These are phyloP conservation scores for Sogatella furcifera DNA, from an alignment of 1,140 invertebrate genomes.

Conservation along the genomic window DNA sequence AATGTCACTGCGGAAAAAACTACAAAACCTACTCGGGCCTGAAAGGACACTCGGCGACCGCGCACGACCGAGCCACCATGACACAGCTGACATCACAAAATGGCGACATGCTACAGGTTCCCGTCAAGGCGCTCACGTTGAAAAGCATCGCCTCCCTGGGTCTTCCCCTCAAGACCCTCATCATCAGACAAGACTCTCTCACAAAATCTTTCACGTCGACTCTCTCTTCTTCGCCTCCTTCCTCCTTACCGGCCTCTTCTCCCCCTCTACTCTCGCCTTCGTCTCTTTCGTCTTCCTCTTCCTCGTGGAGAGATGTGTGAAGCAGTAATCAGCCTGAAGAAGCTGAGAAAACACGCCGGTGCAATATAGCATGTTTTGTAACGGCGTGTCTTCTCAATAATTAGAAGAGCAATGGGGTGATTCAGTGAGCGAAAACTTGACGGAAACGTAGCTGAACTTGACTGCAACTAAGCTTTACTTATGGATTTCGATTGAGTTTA, in stretches of 20 bases:
- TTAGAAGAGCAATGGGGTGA: too few relatives aligned
- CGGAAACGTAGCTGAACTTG: too few relatives aligned
- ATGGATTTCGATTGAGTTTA: too few relatives aligned
- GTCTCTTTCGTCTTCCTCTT: conserved; percentile 1
- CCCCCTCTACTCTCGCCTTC: conserved; percentile 37
- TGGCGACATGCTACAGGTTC: conserved; percentile 23
- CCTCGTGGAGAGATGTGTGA: background rate
- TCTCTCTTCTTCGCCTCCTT: conserved; percentile 28
- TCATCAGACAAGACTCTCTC: conserved; percentile 19
- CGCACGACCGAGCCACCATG: conserved; percentile 38
- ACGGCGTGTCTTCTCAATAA: too few relatives aligned
- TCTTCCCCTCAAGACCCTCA: conserved; percentile 26
- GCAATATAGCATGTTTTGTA: too few relatives aligned
- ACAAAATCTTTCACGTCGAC: conserved; percentile 18
- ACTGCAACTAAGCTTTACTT: too few relatives aligned
- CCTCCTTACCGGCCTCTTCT: conserved; percentile 37
- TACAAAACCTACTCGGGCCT: conserved; percentile 67
- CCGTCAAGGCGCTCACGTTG: conserved; percentile 22
- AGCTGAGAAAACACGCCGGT: too few relatives aligned
- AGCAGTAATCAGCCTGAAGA: too few relatives aligned
- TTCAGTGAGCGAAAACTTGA: too few relatives aligned
- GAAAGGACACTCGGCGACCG: conserved; percentile 51
- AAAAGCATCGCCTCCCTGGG: conserved; percentile 25
- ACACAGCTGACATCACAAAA: conserved; percentile 21
- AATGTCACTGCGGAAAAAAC: conserved; percentile 72